Evolutionary conservation across 2,888 invertebrate genomes (phyloP), one percentile per base, ranked within the genome.

Genomic region (Cheilosia pagana): DNA sequence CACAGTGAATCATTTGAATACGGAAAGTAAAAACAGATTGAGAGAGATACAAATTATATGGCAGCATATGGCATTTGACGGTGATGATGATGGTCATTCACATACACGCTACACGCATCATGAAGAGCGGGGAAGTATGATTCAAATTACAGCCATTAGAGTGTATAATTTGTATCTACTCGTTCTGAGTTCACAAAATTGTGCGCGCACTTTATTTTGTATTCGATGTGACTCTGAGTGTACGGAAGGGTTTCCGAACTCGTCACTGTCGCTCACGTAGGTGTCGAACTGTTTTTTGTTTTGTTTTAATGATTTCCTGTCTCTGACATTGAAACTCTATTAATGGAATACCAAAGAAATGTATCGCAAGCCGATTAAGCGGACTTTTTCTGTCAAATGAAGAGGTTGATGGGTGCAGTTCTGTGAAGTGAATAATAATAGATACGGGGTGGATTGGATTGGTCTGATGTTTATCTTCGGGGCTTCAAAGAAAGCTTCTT

Each of bases 301-400:
- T 48, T 53, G 0, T 53, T 43, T 76, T 65, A 41, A 62, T 68
- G 43, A 52, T 31, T 76, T 76, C 43, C 68, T 53, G 52, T 45
- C 23, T 67, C 35, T 35, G 50, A 67, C 41, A 59, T 75, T 67
- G 59, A 67, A 43, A 14, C 3, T 39, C 67, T 41, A 50, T 45
- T 60, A 68, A 68, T 76, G 76, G 68, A 45, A 43, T 31, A 25
- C 19, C 5, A 23, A 45, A 60, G 57, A 55, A 55, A 41, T 55
- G 50, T 25, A 63, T n/a, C 52, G 31, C 67, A 76, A 60, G 41
- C 75, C 75, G 75, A 76, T 76, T 76, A 76, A 21, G 35, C 2
- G 4, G 65, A 63, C n/a, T 8, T 25, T 39, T 35, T 63, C 28
- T 41, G 50, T 23, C 19, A 59, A 50, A 21, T 28, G 60, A 48